Base-by-base conservation (phyloP, 2,888 invertebrate genomes). In the Dusona sp. region DNA sequence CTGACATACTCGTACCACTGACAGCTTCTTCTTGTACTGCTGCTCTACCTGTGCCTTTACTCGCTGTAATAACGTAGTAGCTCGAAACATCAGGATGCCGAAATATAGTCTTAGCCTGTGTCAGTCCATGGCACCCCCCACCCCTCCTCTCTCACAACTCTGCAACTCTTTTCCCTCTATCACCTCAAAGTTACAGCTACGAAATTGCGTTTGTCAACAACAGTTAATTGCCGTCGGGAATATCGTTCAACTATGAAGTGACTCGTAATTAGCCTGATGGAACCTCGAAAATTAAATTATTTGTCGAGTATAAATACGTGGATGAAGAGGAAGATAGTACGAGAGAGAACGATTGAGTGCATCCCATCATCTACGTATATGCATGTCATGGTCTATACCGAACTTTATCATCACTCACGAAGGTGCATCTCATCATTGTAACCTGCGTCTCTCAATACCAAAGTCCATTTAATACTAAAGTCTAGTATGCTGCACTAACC, bases 201-300 rank as follows among this genome's bases (percentile, higher is more conserved):
- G 89, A 93, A 94, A 94, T 94, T 94, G 92, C 91, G 92, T 94
- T 94, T 93, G 92, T 93, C 93, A 94, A 94, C 93, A 93, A 91
- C 88, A 89, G 90, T 92, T 93, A 93, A 94, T 94, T 93, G 93
- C 92, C 92, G 88, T 85, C 87, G 91, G 91, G 92, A 92, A 92
- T 93, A 93, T 93, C 92, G 91, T 90, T 90, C 90, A 89, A 90
- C 92, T 91, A 91, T 90, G 90, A 93, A 93, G 92, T 90, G 91
- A 90, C 91, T 92, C 89, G 90, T 92, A 93, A 93, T 93, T 93
- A 92, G 89, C 82, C 86, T 89, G 90, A 92, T 92, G 92, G 90
- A 92, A 89, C 89, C 87, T 80, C 29, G 84, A 74, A 87, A 92
- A 92, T 92, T 89, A 81, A 91, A 92, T 93, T 93, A 93, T 91